These are phyloP conservation scores for Bombus sylvicola DNA, from an alignment of 1,140 invertebrate genomes.

Conservation along the genomic window DNA sequence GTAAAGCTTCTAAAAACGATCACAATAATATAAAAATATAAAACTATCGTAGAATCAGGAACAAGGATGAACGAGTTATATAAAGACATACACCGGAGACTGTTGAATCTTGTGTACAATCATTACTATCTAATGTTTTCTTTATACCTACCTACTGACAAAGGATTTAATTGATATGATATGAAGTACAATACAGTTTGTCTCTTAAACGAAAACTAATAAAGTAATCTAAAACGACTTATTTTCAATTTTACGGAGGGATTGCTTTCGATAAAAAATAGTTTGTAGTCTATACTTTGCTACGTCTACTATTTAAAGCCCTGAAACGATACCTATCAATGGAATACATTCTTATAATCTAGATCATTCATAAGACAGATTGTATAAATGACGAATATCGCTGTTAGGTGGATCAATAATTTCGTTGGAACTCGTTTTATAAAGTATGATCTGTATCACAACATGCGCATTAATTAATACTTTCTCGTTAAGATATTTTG, in stretches of 20 bases:
- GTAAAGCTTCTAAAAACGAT: background rate
- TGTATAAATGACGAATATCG: background rate
- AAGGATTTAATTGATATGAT: background rate
- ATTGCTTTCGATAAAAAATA: constrained; percentile 39
- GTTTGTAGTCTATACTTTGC: constrained; percentile 35
- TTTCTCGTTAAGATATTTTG: background rate
- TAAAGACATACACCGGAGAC: constrained; percentile 44
- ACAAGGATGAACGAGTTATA: constrained; percentile 29
- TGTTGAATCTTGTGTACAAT: constrained; percentile 16
- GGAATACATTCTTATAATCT: constrained; percentile 22
- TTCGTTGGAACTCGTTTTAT: background rate
- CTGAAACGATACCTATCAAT: constrained; percentile 39
- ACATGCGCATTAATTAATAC: background rate
- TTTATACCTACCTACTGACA: background rate
- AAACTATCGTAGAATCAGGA: constrained; percentile 46
- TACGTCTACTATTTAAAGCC: constrained; percentile 42
- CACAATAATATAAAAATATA: constrained; percentile 40
- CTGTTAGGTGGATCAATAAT: no score
- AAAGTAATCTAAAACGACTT: background rate
- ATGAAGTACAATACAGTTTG: constrained; percentile 10
- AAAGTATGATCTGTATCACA: background rate
- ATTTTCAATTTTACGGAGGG: constrained; percentile 22
- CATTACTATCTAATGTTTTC: background rate
- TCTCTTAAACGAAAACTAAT: background rate
- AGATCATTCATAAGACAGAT: constrained; percentile 8